Evolutionary conservation across 2,113 vertebrate species (phyloP), one percentile per base, ranked within the genome.

Genomic region (Bothrops jararaca): DNA sequence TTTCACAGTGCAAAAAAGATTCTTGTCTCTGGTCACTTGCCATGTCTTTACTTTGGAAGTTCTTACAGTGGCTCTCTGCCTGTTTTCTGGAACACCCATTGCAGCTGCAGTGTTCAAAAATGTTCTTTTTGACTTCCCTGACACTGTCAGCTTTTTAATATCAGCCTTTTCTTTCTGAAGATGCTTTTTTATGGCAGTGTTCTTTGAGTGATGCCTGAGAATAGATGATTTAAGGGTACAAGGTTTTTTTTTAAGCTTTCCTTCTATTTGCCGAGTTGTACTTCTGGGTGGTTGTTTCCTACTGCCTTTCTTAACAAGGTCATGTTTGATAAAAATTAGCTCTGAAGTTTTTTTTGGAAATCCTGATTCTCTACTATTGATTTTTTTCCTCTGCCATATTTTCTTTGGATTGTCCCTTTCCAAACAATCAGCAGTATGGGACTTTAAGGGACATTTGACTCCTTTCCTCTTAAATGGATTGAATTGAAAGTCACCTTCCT

Each of bases 191-290:
- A 95, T 52, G 87, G 95, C 52, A 94, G 94, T 91, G 94, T 94
- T 96, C 90, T 93, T 97, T 90, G 95, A 94, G 52, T 96, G 96
- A 34, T 87, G 95, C 52, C 60, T 95, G 42, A 56, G 94, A 91
- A 92, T 56, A 56, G 97, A 89, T 85, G 97, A 97, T 56, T 96
- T 97, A 88, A 93, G 92, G 29, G 94, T 85, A 94, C 18, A 29
- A 94, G 95, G 93, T 90, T 42, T 97, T 97, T 74, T 97, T 96
- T 88, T 69, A 34, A 93, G 96, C 85, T 95, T 86, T 15, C 95
- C 89, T 10, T 97, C 95, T 88, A 92, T 97, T 57, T 96, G 94
- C 93, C 96, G 96, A 29, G 96, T 96, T 92, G 88, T 96, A 95
- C 94, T 88, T 96, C 96, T 97, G 85, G 96, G 53, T 0, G 89